A percentile compares a stretch with the other conserved stretches of the same genome.
Conservation (phyloP, 1,140 invertebrate species). For the Hypothenemus hampei region DNA sequence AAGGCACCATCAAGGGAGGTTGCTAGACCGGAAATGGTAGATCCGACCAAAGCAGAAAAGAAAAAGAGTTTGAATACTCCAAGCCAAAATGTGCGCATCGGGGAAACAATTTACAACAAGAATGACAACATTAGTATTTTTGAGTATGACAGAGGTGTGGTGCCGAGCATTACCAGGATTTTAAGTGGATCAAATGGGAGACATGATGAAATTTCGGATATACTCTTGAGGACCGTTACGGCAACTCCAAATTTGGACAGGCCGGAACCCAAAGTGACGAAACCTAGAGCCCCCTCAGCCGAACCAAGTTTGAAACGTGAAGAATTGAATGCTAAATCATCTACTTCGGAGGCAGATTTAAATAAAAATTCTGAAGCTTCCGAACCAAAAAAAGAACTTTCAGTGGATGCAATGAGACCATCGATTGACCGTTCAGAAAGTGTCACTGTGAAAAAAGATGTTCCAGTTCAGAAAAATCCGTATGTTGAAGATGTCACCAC, state of each 20-base stretch:
- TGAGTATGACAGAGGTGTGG: conserved; percentile 40
- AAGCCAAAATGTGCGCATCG: conserved; percentile 51
- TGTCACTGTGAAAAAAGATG: conserved; percentile 39
- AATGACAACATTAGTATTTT: conserved; percentile 41
- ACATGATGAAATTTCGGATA: conserved; percentile 72
- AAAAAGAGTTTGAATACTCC: conserved; percentile 71
- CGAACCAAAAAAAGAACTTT: conserved; percentile 11
- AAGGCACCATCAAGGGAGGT: conserved; percentile 27
- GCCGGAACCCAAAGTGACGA: conserved; percentile 37
- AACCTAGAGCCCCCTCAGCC: conserved; percentile 43
- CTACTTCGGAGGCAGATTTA: conserved; percentile 7
- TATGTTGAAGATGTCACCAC: conserved; percentile 39
- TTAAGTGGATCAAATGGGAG: conserved; percentile 73
- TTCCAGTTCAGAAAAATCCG: conserved; percentile 29
- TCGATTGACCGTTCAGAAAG: conserved; percentile 34
- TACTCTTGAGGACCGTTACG: conserved; percentile 62
- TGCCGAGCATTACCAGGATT: conserved; percentile 67
- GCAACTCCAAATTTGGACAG: conserved; percentile 53
- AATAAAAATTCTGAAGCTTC: neutral
- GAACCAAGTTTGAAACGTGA: conserved; percentile 45
- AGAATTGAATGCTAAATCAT: conserved; percentile 44
- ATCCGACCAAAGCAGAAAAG: conserved; percentile 42
- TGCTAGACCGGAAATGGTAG: conserved; percentile 26
- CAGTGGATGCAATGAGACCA: conserved; percentile 19
- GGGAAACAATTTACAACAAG: conserved; percentile 37